phyloP scores from a whole-genome alignment of 2,797 vertebrate genomes.

The Hippocampus kuda region DNA sequence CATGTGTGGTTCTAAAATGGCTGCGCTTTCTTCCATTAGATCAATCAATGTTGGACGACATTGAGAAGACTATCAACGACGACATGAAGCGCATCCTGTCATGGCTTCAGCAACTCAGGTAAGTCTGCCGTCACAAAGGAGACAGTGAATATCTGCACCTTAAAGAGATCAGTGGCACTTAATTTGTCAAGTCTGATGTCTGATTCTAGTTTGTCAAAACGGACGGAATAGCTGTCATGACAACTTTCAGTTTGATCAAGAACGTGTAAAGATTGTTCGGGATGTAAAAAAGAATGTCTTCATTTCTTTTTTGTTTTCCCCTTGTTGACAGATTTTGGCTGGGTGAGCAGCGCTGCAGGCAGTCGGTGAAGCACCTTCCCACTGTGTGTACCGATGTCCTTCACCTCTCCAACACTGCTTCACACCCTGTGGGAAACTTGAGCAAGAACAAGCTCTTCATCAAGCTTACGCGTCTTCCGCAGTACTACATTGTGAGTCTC shows the following conservation, averaged over 20 bases:
- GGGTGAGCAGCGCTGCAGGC: constrained; percentile 91
- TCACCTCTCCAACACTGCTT: constrained; percentile 83
- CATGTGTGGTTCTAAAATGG: constrained; percentile 9
- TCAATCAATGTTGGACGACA: constrained; percentile 85
- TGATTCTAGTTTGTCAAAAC: neutral
- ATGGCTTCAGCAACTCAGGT: constrained; percentile 96
- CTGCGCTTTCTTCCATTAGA: constrained; percentile 60
- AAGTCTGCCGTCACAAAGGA: constrained; percentile 40
- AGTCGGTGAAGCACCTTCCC: constrained; percentile 97
- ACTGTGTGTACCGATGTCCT: constrained; percentile 87
- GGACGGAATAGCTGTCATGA: neutral
- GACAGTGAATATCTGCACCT: neutral
- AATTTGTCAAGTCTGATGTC: neutral
- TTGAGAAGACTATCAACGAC: constrained; percentile 94
- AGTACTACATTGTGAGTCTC: constrained; percentile 90
- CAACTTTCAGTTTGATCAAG: neutral
- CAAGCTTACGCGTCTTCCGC: constrained; percentile 92
- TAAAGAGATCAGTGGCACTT: neutral
- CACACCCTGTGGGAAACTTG: constrained; percentile 84
- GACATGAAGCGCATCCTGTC: constrained; percentile 91
- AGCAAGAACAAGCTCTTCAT: constrained; percentile 94
- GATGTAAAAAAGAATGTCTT: neutral
- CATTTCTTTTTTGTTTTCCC: neutral
- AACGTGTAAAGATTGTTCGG: neutral
- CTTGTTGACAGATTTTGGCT: constrained; percentile 85